Evolutionary conservation across 2,888 invertebrate genomes (phyloP).

Genomic region (Oxyteleia sp.): DNA sequence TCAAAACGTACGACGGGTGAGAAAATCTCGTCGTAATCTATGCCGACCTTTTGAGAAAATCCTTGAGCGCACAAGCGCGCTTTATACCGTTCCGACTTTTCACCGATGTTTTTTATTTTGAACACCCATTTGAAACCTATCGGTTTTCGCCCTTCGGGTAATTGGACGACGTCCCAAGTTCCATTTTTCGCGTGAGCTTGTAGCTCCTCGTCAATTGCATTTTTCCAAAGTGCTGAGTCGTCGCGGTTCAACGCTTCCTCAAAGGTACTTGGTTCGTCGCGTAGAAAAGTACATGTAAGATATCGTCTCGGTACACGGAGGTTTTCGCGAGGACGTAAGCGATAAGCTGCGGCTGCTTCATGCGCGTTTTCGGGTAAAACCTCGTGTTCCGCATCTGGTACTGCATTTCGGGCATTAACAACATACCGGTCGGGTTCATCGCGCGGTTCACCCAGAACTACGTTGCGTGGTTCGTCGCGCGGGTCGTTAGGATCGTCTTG

Average conservation of each 20-base stretch:
- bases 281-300: background rate
- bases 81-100: conserved; percentile 22
- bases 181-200: conserved; percentile 65
- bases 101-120: conserved; percentile 28
- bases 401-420: no score
- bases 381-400: no score
- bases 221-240: conserved; percentile 48
- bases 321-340: background rate
- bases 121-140: conserved; percentile 52
- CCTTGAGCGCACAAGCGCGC: conserved; percentile 65
- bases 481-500: no score
- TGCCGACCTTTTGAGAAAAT: conserved; percentile 34
- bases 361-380: no score
- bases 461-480: no score
- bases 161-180: conserved; percentile 39
- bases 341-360: background rate
- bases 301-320: conserved; percentile 20
- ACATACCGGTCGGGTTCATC: no score
- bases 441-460: no score
- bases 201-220: conserved; percentile 61
- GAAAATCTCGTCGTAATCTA: conserved; percentile 51
- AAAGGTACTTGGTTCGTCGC: conserved; percentile 34
- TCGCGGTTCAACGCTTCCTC: conserved; percentile 45
- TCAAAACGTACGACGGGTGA: conserved; percentile 53
- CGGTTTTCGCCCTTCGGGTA: conserved; percentile 18